Evolutionary conservation across 2,797 vertebrate species (phyloP), one percentile per base, ranked within the genome.

Genomic region (Pelochelys cantorii): DNA sequence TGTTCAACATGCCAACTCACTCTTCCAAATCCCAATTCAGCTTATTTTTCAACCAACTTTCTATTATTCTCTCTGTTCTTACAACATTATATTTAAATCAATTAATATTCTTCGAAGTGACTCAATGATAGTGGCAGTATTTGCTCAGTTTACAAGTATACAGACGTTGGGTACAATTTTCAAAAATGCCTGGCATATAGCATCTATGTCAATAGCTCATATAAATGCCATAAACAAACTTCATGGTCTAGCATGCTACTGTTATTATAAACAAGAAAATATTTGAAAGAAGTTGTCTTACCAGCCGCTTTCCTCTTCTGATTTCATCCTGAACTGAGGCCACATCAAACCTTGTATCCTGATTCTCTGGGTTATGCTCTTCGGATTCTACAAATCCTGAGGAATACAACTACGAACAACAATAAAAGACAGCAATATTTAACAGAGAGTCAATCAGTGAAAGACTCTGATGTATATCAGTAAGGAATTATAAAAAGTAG

Each of bases 361-460:
- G 11, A 56, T 96, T 97, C 18, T 29, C 14, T 65, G 94, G 25
- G 37, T 96, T 96, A 29, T 90, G 83, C 55, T 95, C 95, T 68
- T 98, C 97, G 93, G 94, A 97, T 96, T 98, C 98, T 90, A 98
- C 97, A 92, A 98, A 97, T 90, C 94, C 98, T 22, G 98, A 98
- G 87, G 98, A 98, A 96, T 97, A 98, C 31, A 98, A 94, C 98
- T 98, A 65, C 25, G 96, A 48, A 94, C 65, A 86, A 88, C 42
- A 94, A 94, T 71, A 82, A 78, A 85, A 0, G 0, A 12, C 7
- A 74, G 17, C 71, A 94, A 68, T 20, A 87, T 74, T 55, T 83
- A 89, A 65, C 2, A 75, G 15, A 87, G 37, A 90, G 31, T 78
- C 11, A 4, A 53, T 81, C 56, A 92, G 68, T 17, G 53, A 18